phyloP scores from a whole-genome alignment of 1,140 invertebrate species.

The Onthophagus taurus region DNA sequence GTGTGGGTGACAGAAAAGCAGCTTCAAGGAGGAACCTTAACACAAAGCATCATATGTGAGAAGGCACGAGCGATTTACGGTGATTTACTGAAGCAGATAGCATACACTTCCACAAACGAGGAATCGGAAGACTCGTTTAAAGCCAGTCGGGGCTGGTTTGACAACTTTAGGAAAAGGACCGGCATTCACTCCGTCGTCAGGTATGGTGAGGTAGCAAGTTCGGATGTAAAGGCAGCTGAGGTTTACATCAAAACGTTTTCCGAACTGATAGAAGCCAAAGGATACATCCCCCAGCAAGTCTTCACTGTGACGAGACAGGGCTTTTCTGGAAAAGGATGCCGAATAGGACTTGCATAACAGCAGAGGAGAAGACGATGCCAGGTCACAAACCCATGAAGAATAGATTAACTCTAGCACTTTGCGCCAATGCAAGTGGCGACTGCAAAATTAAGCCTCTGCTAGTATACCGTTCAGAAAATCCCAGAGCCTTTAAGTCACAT shows the following conservation, averaged over 20 bases:
- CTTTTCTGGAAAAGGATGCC: constrained; percentile 37
- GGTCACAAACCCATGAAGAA: too few species aligned
- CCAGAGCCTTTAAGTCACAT: constrained; percentile 33
- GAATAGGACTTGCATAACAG: constrained; percentile 28
- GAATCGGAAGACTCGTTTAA: constrained; percentile 22
- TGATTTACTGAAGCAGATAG: constrained; percentile 21
- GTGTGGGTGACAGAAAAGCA: constrained; percentile 20
- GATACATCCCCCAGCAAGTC: constrained; percentile 33
- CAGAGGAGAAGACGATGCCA: too few species aligned
- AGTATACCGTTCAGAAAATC: constrained; percentile 37
- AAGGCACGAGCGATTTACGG: constrained; percentile 20
- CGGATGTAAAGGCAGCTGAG: constrained; percentile 19
- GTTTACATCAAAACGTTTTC: constrained; percentile 31
- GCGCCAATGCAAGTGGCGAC: constrained; percentile 37
- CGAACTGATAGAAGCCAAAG: constrained; percentile 19
- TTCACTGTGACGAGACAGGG: constrained; percentile 38
- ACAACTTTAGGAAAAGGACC: constrained; percentile 22
- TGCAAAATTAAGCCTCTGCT: constrained; percentile 39
- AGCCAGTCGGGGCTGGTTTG: constrained; percentile 31
- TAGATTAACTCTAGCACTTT: too few species aligned
- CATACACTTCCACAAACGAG: constrained; percentile 18
- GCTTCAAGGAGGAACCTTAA: constrained; percentile 18
- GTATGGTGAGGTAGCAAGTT: constrained; percentile 23
- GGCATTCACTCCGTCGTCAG: constrained; percentile 21
- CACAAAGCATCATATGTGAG: constrained; percentile 20